Evolutionary conservation across 2,888 invertebrate species (phyloP).

Genomic region (Caenorhabditis zanzibari): DNA sequence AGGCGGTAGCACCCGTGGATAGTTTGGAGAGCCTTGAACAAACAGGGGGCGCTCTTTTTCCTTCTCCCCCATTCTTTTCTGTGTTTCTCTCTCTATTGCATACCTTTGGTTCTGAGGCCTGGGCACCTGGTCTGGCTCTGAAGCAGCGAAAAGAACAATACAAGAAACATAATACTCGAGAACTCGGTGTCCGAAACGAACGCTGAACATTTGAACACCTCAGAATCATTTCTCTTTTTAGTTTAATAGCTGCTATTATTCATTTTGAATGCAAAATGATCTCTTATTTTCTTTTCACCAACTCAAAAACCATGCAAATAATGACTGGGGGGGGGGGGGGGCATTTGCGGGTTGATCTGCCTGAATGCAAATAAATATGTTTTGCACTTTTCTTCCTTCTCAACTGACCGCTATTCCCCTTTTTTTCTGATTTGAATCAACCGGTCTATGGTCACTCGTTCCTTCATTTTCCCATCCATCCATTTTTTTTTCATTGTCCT

Average conservation of each 20-base stretch:
- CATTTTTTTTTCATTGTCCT: slow-evolving; percentile 12
- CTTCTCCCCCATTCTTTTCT: slow-evolving; percentile 2
- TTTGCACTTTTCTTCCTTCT: slow-evolving; percentile 51
- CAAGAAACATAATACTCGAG: slow-evolving; percentile 61
- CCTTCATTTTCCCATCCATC: slow-evolving; percentile 10
- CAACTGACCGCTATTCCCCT: slow-evolving; percentile 13
- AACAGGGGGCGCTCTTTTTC: slow-evolving; percentile 26
- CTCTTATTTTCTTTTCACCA: background rate
- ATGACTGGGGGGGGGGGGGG: slow-evolving; percentile 12
- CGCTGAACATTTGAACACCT: slow-evolving; percentile 10
- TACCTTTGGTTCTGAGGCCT: slow-evolving; percentile 50
- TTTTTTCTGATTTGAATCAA: slow-evolving; percentile 30
- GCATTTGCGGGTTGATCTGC: slow-evolving; percentile 40
- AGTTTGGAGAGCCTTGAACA: slow-evolving; percentile 57
- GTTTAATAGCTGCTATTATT: background rate
- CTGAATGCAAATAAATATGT: slow-evolving; percentile 64
- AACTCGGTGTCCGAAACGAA: background rate
- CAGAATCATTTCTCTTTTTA: background rate
- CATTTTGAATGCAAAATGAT: background rate
- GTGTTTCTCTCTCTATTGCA: slow-evolving; percentile 34
- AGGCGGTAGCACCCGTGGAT: slow-evolving; percentile 49
- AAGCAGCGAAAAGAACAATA: slow-evolving; percentile 40
- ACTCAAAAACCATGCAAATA: slow-evolving; percentile 61
- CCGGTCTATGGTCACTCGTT: slow-evolving; percentile 44
- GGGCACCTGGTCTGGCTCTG: slow-evolving; percentile 28